Conservation (phyloP, 2,113 vertebrate genomes). For the Grallaria varia region DNA sequence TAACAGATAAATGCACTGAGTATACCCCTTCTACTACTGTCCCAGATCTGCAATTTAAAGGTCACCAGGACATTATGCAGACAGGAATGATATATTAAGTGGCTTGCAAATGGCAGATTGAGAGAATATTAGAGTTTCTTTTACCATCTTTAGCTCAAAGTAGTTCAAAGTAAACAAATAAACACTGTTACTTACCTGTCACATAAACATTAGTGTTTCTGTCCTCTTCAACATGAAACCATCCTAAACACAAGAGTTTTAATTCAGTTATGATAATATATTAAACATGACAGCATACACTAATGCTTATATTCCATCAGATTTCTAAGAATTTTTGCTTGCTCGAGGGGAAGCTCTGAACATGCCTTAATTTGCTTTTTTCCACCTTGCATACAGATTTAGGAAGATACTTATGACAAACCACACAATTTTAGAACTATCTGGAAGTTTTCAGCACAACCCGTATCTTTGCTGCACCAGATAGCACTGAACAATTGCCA, state of each 20-base stretch:
- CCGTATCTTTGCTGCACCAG: not conserved
- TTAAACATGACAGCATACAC: not conserved
- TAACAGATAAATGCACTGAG: not conserved
- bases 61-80: not conserved
- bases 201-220: constrained; percentile 97
- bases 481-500: not conserved
- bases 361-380: not conserved
- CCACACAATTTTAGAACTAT: not conserved
- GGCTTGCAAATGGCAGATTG: not conserved
- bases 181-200: constrained; percentile 79
- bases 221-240: constrained; percentile 92
- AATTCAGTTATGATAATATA: not conserved
- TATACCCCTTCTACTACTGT: not conserved
- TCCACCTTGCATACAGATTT: not conserved
- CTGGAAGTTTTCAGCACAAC: not conserved
- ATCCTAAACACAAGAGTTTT: constrained; percentile 77
- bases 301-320: not conserved
- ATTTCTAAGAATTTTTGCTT: not conserved
- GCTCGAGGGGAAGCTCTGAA: not conserved
- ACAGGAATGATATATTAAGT: not conserved
- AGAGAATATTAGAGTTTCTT: not conserved
- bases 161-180: not conserved
- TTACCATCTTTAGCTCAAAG: not conserved
- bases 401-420: not conserved
- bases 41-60: not conserved